Percentiles rank a stretch among this genome's conserved stretches.
phyloP scores from a whole-genome alignment of 2,888 invertebrate genomes.

The Temnothorax rugatulus region DNA sequence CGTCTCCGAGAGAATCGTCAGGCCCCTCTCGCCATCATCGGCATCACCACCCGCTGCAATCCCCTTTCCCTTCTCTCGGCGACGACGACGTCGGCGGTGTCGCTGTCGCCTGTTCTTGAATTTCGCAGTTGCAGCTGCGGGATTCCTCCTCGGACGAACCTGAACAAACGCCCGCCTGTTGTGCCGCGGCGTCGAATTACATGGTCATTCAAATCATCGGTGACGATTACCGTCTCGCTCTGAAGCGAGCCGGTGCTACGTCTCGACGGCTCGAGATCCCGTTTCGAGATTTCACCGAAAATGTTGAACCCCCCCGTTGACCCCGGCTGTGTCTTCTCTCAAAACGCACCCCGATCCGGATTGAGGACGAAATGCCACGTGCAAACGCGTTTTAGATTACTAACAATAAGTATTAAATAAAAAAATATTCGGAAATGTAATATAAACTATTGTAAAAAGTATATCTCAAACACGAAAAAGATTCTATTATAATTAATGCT shows the following conservation, averaged over 20 bases:
- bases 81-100: conserved; percentile 42
- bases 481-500: not conserved
- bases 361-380: not conserved
- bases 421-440: not conserved
- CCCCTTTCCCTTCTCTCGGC: conserved; percentile 17
- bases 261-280: conserved; percentile 31
- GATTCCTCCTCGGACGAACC: conserved; percentile 68
- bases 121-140: conserved; percentile 78
- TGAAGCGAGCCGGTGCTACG: conserved; percentile 16
- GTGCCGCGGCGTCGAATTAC: conserved; percentile 66
- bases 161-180: conserved; percentile 62
- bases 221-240: conserved; percentile 70
- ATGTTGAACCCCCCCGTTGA: conserved; percentile 23
- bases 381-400: not conserved
- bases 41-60: conserved; percentile 45
- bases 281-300: conserved; percentile 47
- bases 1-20: not conserved
- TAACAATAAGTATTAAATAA: not conserved
- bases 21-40: not conserved
- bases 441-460: not conserved
- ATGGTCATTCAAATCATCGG: conserved; percentile 77
- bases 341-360: not conserved
- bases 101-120: conserved; percentile 61
- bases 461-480: not conserved
- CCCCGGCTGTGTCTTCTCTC: not conserved